Conservation (phyloP, 2,113 vertebrate genomes). For the Colossoma macropomum region DNA sequence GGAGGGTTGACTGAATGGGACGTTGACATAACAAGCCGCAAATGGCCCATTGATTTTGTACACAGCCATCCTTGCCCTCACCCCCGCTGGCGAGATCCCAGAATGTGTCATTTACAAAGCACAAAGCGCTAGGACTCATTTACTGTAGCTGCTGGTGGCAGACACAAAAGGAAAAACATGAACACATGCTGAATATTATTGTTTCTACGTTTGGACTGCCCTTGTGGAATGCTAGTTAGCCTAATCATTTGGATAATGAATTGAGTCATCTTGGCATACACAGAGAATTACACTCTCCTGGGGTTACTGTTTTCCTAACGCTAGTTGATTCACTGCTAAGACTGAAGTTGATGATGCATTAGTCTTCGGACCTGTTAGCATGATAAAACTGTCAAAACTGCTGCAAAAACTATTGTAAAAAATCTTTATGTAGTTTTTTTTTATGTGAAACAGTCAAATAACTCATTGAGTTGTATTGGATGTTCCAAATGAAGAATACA, state of each 20-base stretch:
- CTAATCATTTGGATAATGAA: not conserved
- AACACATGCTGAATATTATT: not conserved
- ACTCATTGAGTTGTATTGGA: too few relatives aligned
- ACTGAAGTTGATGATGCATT: not conserved
- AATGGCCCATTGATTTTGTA: constrained; percentile 32
- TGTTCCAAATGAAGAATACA: too few relatives aligned
- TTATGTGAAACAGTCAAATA: too few relatives aligned
- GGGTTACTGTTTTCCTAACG: not conserved
- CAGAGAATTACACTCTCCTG: not conserved
- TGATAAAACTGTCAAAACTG: not conserved
- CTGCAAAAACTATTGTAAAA: not conserved
- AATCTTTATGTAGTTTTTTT: too few relatives aligned
- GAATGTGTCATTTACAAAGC: not conserved
- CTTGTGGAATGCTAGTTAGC: not conserved
- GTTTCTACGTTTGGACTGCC: not conserved
- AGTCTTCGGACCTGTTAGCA: not conserved
- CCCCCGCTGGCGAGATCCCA: not conserved
- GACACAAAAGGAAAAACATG: not conserved
- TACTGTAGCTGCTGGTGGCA: not conserved
- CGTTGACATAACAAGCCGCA: constrained; percentile 5
- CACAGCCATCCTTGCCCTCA: not conserved
- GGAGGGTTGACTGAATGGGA: not conserved
- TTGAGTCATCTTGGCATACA: not conserved
- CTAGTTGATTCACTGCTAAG: not conserved
- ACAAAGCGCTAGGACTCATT: not conserved